These are phyloP conservation scores for Drosophila mayaguana DNA, from an alignment of 2,888 invertebrate species.

Conservation along the genomic window DNA sequence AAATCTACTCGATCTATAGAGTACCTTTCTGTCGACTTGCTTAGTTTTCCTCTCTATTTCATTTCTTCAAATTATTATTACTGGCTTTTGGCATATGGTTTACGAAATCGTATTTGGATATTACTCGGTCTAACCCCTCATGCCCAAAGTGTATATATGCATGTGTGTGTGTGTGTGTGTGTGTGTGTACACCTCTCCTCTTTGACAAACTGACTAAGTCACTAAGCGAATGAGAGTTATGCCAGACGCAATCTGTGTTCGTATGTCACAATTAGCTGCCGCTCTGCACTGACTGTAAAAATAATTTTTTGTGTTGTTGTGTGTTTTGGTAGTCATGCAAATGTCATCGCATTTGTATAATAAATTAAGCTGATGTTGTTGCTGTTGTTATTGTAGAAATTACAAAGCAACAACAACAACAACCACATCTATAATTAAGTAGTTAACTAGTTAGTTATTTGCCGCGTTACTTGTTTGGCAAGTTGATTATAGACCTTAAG, in stretches of 20 bases:
- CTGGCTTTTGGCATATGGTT: conserved; percentile 13
- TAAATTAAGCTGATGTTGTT: conserved; percentile 35
- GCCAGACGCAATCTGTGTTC: conserved; percentile 11
- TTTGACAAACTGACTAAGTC: conserved; percentile 11
- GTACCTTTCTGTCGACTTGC: not conserved
- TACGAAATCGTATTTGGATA: conserved; percentile 15
- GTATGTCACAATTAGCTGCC: conserved; percentile 39
- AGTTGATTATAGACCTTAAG: conserved; percentile 28
- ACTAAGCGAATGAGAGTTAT: conserved; percentile 19
- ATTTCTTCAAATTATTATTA: not conserved
- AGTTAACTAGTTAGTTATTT: conserved; percentile 15
- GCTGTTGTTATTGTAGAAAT: conserved; percentile 24
- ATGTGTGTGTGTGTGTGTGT: not conserved
- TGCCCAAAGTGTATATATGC: not conserved
- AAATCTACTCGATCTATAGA: not conserved
- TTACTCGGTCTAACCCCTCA: conserved; percentile 2
- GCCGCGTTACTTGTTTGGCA: conserved; percentile 14
- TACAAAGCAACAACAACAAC: conserved; percentile 7
- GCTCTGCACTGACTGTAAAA: conserved; percentile 18
- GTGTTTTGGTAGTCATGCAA: conserved; percentile 4
- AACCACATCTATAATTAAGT: conserved; percentile 10
- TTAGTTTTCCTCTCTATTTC: not conserved
- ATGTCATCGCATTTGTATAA: conserved; percentile 31
- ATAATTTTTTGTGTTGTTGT: not conserved
- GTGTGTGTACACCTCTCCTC: not conserved